Base-by-base conservation (phyloP, 2,888 invertebrate genomes). In the Metacarcinus magister region DNA sequence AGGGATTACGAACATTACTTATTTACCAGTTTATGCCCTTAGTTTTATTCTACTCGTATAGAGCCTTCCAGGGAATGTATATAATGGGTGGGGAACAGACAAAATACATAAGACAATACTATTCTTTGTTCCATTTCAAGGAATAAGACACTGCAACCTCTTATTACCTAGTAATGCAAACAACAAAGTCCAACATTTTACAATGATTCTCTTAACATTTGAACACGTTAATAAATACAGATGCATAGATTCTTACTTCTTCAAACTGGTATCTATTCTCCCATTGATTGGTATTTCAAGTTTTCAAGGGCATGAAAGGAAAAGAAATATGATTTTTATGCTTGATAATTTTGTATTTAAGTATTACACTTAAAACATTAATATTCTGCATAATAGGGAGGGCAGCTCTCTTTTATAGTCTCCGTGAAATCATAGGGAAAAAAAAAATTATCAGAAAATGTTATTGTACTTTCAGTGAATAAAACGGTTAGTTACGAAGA, bases 21-120 rank as follows among this genome's bases (percentile, higher is more conserved):
- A 75, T 4, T 75, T 28, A 75, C 75, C 28, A 5, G n/a, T 75
- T 75, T 75, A 75, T 75, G 28, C 23, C n/a, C 4, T 28, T 75
- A 10, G 75, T 5, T 75, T 75, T 75, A 28, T 28, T 75, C 28
- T 54, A 54, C 54, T 54, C 54, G 13, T 39, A 60, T 2, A 75
- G n/a, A 75, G 28, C 75, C 75, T 75, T 75, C 75, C 8, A 75
- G 23, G 75, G 75, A 75, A n/a, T 67, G 67, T n/a, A 75, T 75
- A 28, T 28, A 28, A 28, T n/a, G 75, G 23, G n/a, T 75, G 10
- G 75, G 28, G 75, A 75, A 75, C 75, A 28, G 75, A 28, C 75
- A 5, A 75, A 75, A 75, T 28, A 75, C 28, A 28, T n/a, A 75
- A 28, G 19, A 23, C 60, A 19, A 5, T 75, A 3, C 1, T 75